Base-by-base conservation (phyloP, 1,140 invertebrate genomes). In the Drosophila micromelanica region DNA sequence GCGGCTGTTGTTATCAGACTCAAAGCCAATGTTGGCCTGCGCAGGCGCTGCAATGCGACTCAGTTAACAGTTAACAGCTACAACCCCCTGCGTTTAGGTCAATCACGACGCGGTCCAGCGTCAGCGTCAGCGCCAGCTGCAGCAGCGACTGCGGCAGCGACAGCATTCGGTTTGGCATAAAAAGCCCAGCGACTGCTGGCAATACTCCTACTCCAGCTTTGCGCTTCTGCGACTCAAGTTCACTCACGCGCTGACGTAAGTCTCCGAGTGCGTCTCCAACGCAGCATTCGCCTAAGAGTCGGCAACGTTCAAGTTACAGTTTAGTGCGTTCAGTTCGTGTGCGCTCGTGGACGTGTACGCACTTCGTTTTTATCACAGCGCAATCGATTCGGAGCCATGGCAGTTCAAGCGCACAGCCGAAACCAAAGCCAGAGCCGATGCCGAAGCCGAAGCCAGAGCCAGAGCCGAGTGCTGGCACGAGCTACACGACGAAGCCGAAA, bases 131-230 rank as follows among this genome's bases (percentile, higher is more conserved):
- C 68, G 13, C 17, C 52, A 27, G 56, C 67, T 5, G 54, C 42
- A 23, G 13, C 68, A 11, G 67, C 67, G 54, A 38, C 64, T 40
- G 74, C 49, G 57, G 3, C 77, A 67, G 62, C 27, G 20, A 23
- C 43, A 12, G 15, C 45, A 37, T 23, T 17, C 62, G 56, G 8
- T 52, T 42, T 42, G 82, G 84, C 90, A 91, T 91, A 91, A 82
- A 91, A 91, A 89, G 80, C 71, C 70, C 70, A 61, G 64, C 80
- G 57, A 78, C 43, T 73, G 69, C 68, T 49, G 72, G 51, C 65
- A 80, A 64, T 59, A 91, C 90, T 91, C 90, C 90, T 91, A 91
- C 90, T 91, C 87, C 79, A 75, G 63, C 55, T 72, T 71, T 51
- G 85, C 69, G 69, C 80, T 86, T 48, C 73, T 74, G 69, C 62